These are phyloP conservation scores for Ormyrus nitidulus DNA, from an alignment of 2,888 invertebrate species.

Conservation along the genomic window DNA sequence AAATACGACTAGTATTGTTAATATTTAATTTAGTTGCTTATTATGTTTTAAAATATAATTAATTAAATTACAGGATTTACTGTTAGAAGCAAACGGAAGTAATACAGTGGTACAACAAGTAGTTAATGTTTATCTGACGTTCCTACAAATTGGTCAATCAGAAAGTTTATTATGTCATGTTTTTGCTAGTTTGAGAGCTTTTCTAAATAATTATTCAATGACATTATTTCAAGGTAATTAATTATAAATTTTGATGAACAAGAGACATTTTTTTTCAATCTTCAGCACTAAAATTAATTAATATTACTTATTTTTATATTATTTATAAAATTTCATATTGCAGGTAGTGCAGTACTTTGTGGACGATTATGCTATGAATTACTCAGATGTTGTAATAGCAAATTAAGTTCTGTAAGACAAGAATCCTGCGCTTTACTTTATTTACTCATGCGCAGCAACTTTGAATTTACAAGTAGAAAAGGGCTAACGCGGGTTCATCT, in stretches of 20 bases:
- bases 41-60: slow-evolving; percentile 3
- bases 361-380: slow-evolving; percentile 88
- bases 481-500: slow-evolving; percentile 92
- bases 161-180: slow-evolving; percentile 93
- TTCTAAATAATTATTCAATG: slow-evolving; percentile 92
- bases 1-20: not conserved
- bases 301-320: not conserved
- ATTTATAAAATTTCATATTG: not conserved
- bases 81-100: slow-evolving; percentile 80
- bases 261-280: not conserved
- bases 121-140: slow-evolving; percentile 90
- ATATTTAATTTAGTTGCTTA: not conserved
- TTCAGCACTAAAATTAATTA: not conserved
- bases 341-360: slow-evolving; percentile 87
- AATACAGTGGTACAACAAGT: slow-evolving; percentile 88
- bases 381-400: slow-evolving; percentile 90
- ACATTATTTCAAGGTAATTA: slow-evolving; percentile 86
- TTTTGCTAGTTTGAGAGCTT: slow-evolving; percentile 93
- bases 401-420: slow-evolving; percentile 88
- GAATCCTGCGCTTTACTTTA: slow-evolving; percentile 95
- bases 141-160: slow-evolving; percentile 92
- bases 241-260: slow-evolving; percentile 3
- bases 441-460: slow-evolving; percentile 94
- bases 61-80: slow-evolving; percentile 66
- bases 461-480: slow-evolving; percentile 89